Evolutionary conservation across 2,113 vertebrate species (phyloP).

Genomic region (Clarias macrocephalus): DNA sequence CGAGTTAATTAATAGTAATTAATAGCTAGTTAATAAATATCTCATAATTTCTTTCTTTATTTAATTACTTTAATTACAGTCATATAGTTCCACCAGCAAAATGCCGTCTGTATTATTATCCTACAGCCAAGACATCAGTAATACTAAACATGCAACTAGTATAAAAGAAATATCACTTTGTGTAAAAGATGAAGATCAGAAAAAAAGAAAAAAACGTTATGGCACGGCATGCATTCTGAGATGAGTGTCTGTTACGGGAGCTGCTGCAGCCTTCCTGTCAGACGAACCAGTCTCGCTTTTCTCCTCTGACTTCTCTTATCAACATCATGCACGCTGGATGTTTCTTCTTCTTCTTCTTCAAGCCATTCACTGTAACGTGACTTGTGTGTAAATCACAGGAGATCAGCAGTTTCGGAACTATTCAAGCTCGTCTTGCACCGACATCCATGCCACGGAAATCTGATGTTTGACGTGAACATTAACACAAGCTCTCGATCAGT

Average conservation of each 20-base stretch:
- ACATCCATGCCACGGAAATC: background rate
- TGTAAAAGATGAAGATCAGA: background rate
- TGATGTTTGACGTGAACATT: background rate
- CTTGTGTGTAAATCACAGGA: background rate
- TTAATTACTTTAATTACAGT: background rate
- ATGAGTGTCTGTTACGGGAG: background rate
- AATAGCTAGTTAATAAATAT: too few relatives aligned
- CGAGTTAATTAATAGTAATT: background rate
- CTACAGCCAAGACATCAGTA: background rate
- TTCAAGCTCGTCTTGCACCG: background rate
- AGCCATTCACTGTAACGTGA: background rate
- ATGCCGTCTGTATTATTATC: background rate
- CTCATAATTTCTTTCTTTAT: too few relatives aligned
- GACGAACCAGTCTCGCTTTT: background rate
- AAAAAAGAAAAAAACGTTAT: too few relatives aligned
- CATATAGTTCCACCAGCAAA: background rate
- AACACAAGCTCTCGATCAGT: background rate
- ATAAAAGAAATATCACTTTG: background rate
- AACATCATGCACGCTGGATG: background rate
- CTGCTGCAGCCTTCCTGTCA: background rate
- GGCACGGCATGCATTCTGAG: background rate
- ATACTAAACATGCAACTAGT: background rate
- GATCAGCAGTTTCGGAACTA: background rate
- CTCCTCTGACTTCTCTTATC: background rate
- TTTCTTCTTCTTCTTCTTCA: background rate